Percentiles rank a stretch among this genome's conserved stretches.
Conservation (phyloP, 2,113 vertebrate species). For the Epinephelus moara region DNA sequence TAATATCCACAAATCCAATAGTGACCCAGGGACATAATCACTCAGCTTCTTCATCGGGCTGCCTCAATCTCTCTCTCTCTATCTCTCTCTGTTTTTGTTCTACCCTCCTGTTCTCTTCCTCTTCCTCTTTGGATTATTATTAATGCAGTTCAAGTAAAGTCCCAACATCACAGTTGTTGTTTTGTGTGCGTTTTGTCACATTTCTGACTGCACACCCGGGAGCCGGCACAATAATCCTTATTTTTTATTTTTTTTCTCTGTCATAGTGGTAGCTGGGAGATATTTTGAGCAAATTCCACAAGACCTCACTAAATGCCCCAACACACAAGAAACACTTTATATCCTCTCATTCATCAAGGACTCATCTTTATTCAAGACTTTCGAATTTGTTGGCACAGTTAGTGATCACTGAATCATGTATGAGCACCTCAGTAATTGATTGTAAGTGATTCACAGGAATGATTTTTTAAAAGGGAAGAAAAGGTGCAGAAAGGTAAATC, state of each 20-base stretch:
- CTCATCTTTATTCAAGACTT: slow-evolving; percentile 42
- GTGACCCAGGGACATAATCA: slow-evolving; percentile 67
- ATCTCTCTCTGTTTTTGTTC: not conserved
- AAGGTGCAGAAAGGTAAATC: slow-evolving; percentile 1
- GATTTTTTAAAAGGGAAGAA: not conserved
- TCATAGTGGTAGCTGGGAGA: slow-evolving; percentile 21
- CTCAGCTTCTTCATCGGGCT: slow-evolving; percentile 25
- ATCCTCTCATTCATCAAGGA: slow-evolving; percentile 29
- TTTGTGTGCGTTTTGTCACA: slow-evolving; percentile 40
- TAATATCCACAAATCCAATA: slow-evolving; percentile 70
- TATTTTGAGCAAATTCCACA: slow-evolving; percentile 34
- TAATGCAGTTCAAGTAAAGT: slow-evolving; percentile 37
- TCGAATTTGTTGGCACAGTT: slow-evolving; percentile 20
- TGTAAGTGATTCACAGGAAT: not conserved
- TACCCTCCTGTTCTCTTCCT: not conserved
- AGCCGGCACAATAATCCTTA: slow-evolving; percentile 41
- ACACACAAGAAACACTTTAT: slow-evolving; percentile 7
- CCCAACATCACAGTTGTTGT: slow-evolving; percentile 30
- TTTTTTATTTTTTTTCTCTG: not conserved
- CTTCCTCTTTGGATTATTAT: slow-evolving; percentile 16
- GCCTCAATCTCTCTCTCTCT: not conserved
- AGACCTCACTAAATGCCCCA: slow-evolving; percentile 11
- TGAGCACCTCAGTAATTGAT: not conserved
- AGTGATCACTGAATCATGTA: slow-evolving; percentile 21
- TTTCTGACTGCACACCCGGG: slow-evolving; percentile 3